Conservation (phyloP, 2,797 vertebrate species). For the Xiphorhynchus erythropygius region DNA sequence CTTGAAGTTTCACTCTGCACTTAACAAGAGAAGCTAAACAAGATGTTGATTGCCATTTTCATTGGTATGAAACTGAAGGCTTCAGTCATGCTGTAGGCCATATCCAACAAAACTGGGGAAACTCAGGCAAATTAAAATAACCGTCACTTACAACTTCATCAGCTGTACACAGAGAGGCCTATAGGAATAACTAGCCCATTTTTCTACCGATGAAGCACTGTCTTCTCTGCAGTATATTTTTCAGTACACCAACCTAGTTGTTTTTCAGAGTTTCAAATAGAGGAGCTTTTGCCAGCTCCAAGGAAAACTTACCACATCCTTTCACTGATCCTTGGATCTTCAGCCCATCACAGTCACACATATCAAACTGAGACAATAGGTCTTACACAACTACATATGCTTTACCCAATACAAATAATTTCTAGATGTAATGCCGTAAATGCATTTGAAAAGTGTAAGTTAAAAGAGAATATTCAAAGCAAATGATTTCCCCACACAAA, state of each 20-base stretch:
- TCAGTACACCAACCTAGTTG: background rate
- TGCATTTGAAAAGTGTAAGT: background rate
- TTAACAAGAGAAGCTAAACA: conserved; percentile 7
- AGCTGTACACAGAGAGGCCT: background rate
- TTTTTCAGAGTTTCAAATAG: background rate
- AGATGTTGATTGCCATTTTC: background rate
- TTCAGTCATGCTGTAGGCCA: background rate
- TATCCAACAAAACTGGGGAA: background rate
- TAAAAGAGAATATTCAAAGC: background rate
- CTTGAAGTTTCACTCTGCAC: background rate
- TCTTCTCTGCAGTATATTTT: background rate
- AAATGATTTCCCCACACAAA: background rate
- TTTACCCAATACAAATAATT: background rate
- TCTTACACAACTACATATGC: background rate
- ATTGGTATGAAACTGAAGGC: background rate
- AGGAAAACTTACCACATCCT: conserved; percentile 48
- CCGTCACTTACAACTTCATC: background rate
- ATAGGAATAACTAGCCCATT: background rate
- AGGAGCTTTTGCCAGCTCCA: background rate
- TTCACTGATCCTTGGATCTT: conserved; percentile 11
- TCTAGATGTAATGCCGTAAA: conserved; percentile 6
- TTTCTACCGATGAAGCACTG: background rate
- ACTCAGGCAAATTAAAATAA: background rate
- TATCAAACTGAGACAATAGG: background rate
- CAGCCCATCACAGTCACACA: background rate